A percentile compares a stretch with the other conserved stretches of the same genome.
Conservation (phyloP, 2,113 vertebrate genomes). For the Orycteropus afer region DNA sequence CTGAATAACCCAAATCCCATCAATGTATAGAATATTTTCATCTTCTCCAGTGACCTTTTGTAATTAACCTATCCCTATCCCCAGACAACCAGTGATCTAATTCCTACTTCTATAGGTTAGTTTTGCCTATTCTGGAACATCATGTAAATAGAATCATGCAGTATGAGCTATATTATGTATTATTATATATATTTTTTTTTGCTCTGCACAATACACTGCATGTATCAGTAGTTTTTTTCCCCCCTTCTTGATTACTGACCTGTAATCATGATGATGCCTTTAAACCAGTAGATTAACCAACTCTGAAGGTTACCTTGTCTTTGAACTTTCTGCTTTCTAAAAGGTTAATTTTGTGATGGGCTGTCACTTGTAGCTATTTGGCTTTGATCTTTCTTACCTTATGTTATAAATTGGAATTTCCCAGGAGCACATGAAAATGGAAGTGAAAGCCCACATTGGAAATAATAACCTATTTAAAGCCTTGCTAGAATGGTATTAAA, state of each 20-base stretch:
- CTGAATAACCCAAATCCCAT: not conserved
- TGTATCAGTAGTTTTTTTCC: not conserved
- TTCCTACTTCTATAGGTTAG: not conserved
- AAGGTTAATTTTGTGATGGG: not conserved
- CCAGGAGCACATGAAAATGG: not conserved
- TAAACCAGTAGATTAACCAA: not conserved
- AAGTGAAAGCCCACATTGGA: not conserved
- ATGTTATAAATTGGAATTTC: constrained; percentile 3
- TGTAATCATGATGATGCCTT: not conserved
- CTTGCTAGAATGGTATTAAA: not conserved
- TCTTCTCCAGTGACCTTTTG: not conserved
- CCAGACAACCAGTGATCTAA: no score
- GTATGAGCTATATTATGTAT: not conserved
- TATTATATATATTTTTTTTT: not conserved
- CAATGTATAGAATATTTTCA: not conserved
- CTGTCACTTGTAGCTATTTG: not conserved
- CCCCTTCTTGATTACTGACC: not conserved
- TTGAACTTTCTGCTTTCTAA: not conserved
- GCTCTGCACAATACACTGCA: not conserved
- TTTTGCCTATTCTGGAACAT: not conserved
- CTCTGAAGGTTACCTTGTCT: not conserved
- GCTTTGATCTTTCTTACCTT: not conserved
- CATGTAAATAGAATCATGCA: not conserved
- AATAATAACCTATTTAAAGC: not conserved
- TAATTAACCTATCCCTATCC: not conserved